Percentiles rank a stretch among this genome's conserved stretches.
These are phyloP conservation scores for Clitarchus hookeri DNA, from an alignment of 2,888 invertebrate genomes.

Conservation along the genomic window DNA sequence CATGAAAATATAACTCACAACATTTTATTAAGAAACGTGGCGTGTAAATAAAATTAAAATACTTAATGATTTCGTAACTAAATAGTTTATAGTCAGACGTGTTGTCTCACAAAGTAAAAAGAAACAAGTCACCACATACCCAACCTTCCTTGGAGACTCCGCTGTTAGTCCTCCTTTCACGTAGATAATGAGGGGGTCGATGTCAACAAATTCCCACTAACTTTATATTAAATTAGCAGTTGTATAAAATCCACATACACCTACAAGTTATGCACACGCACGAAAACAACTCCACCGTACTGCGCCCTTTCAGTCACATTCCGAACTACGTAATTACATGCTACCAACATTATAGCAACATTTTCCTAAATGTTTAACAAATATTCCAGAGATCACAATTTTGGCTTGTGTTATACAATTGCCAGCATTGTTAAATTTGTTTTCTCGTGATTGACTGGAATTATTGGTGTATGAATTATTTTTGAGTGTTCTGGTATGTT, in stretches of 20 bases:
- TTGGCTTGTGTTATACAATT: no score
- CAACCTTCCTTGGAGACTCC: neutral
- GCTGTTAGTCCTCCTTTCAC: neutral
- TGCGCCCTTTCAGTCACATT: neutral
- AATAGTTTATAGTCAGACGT: neutral
- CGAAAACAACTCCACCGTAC: constrained; percentile 1
- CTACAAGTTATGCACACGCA: neutral
- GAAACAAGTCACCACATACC: neutral
- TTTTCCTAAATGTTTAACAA: neutral
- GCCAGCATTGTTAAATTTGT: no score
- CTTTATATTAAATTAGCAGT: neutral
- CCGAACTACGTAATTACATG: neutral
- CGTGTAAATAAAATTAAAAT: neutral
- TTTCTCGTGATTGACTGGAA: no score
- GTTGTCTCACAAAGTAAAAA: neutral
- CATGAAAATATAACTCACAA: neutral
- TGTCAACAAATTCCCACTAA: neutral
- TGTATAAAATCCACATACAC: neutral
- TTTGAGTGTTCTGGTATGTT: no score
- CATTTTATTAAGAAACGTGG: neutral
- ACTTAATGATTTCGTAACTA: neutral
- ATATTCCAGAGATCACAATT: no score
- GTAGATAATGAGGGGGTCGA: neutral
- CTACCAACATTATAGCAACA: neutral
- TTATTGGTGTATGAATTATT: no score